Percentiles rank a stretch among this genome's conserved stretches.
These are phyloP conservation scores for Noctua pronuba DNA, from an alignment of 2,888 invertebrate genomes.

Conservation along the genomic window DNA sequence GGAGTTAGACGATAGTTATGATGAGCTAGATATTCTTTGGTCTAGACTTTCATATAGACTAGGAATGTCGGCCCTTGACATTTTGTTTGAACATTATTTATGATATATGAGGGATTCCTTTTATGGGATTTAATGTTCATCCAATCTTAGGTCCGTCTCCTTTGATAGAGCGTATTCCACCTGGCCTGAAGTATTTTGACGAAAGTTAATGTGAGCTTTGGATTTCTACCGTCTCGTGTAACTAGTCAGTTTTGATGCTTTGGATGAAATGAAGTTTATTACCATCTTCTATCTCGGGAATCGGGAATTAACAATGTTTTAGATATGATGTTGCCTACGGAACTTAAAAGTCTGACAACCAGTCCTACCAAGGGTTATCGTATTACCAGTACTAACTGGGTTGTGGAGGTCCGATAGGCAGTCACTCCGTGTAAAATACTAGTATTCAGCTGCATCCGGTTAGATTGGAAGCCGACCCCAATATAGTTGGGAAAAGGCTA, in stretches of 20 bases:
- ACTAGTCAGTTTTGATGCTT: not conserved
- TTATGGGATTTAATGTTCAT: not conserved
- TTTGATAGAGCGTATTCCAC: not conserved
- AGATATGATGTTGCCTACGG: not conserved
- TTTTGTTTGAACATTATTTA: slow-evolving; percentile 20
- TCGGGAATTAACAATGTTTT: not conserved
- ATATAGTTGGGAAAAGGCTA: no score
- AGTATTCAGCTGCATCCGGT: no score
- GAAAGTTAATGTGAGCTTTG: not conserved
- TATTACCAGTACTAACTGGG: no score
- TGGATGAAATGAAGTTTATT: not conserved
- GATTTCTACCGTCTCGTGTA: not conserved
- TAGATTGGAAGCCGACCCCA: no score
- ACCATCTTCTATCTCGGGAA: not conserved
- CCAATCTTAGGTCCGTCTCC: not conserved
- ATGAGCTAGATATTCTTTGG: slow-evolving; percentile 17
- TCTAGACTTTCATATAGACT: slow-evolving; percentile 17
- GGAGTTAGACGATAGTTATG: not conserved
- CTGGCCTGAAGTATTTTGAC: no score
- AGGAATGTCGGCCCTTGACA: slow-evolving; percentile 33
- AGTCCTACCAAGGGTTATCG: no score
- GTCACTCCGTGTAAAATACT: no score
- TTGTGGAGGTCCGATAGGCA: no score
- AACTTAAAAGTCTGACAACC: no score
- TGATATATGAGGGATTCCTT: not conserved